Evolutionary conservation across 2,888 invertebrate genomes (phyloP), one percentile per base, ranked within the genome.

Genomic region (Pammene fasciana): DNA sequence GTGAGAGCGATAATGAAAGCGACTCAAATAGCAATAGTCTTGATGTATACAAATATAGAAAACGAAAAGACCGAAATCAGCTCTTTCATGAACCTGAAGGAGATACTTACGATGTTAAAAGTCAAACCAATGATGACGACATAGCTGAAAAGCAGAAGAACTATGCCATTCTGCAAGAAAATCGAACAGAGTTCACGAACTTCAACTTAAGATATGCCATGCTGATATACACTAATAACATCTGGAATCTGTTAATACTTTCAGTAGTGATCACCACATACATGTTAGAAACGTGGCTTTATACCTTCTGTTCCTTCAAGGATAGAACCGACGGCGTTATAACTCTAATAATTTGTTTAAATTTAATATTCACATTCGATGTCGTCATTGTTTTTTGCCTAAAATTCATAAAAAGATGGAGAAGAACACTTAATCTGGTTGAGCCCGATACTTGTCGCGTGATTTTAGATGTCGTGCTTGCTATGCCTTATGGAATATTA

Each of bases 401-500:
- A 43, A 92, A 91, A 74, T 84, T 89, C 68, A 88, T 85, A 48
- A 89, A 83, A 72, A 86, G 86, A 75, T 92, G 91, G 92, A 83
- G 91, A 41, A 90, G 89, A 75, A 88, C 87, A n/a, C 78, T 92
- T 0, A 92, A 92, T 71, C 79, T 92, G 34, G 84, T 90, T n/a
- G 92, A 92, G 73, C 90, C 92, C 10, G 85, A 85, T 6, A 86
- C 84, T 0, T 78, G 72, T 54, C 80, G 79, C 73, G 87, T 92
- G 5, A 72, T 86, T 41, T 71, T 92, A 26, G 88, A 92, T 73
- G 78, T 87, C 0, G 72, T 87, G 52, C 72, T 92, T 43, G 89
- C 90, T 11, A 72, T 91, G 36, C 92, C 92, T 1, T 90, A 85
- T 72, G 82, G 88, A 0, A 79, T 91, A 41, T 75, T 90, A 5